These are phyloP conservation scores for Lonchura striata DNA, from an alignment of 2,113 vertebrate genomes.

Conservation along the genomic window DNA sequence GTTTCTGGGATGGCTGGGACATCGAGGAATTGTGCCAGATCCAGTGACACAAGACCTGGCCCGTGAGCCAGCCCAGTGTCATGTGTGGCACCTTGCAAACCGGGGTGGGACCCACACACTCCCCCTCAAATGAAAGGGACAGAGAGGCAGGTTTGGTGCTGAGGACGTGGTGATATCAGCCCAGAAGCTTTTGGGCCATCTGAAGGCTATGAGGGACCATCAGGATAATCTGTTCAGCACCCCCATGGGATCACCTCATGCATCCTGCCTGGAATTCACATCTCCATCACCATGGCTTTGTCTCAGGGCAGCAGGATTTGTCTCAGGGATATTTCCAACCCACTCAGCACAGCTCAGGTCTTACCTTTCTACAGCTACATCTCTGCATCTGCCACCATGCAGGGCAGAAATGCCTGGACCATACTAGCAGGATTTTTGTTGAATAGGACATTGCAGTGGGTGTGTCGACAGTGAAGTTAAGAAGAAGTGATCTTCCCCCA, in stretches of 20 bases:
- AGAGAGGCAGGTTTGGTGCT: background rate
- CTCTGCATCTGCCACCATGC: background rate
- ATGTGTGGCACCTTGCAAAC: background rate
- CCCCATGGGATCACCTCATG: background rate
- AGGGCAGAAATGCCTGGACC: background rate
- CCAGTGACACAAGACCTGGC: background rate
- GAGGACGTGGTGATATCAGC: background rate
- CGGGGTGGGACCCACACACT: background rate
- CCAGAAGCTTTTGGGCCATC: background rate
- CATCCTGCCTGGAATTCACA: background rate
- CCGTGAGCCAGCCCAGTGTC: accelerated
- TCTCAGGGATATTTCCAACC: background rate
- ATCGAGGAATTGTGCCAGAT: background rate
- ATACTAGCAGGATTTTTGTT: background rate
- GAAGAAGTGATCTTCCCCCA: background rate
- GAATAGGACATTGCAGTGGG: background rate
- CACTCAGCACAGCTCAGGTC: background rate
- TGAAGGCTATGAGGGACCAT: background rate
- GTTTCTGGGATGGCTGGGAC: background rate
- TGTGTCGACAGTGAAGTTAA: background rate
- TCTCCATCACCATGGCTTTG: background rate
- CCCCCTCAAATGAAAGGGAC: background rate
- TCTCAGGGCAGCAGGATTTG: background rate
- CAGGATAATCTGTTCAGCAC: background rate
- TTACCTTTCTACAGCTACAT: background rate